phyloP scores from a whole-genome alignment of 2,797 vertebrate genomes.

The Peromyscus aztecus region DNA sequence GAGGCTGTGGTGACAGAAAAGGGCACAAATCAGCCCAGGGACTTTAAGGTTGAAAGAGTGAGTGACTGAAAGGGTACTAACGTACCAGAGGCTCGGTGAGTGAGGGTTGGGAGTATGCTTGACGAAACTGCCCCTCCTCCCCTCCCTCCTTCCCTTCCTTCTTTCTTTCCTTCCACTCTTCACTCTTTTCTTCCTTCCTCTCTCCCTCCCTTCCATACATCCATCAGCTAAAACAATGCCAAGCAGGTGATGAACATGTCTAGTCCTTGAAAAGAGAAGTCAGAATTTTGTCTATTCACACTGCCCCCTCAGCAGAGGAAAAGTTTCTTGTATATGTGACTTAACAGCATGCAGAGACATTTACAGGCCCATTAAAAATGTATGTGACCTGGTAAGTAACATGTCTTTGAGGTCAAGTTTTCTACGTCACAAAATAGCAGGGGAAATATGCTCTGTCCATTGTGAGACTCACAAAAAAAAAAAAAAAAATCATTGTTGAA shows the following conservation, averaged over 20 bases:
- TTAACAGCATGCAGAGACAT: neutral
- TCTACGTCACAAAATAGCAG: neutral
- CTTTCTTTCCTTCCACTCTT: neutral
- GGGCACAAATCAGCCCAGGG: too few species aligned
- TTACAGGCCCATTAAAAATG: neutral
- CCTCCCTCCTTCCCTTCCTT: too few species aligned
- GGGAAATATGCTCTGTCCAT: neutral
- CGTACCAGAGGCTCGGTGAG: neutral
- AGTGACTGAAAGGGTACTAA: neutral
- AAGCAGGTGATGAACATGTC: neutral
- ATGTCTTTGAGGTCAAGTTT: neutral
- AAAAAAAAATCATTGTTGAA: conserved; percentile 32
- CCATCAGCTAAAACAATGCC: neutral
- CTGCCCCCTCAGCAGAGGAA: neutral
- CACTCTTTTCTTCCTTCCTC: neutral
- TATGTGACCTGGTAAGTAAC: neutral
- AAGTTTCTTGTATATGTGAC: neutral
- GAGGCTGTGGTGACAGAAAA: neutral
- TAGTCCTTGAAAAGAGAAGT: neutral
- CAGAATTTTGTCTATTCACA: neutral
- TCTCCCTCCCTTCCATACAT: neutral
- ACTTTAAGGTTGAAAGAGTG: neutral
- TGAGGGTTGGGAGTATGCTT: neutral
- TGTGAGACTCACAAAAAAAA: neutral
- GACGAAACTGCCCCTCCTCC: neutral